A percentile compares a stretch with the other conserved stretches of the same genome.
phyloP scores from a whole-genome alignment of 1,140 invertebrate species.

The Lerema accius region DNA sequence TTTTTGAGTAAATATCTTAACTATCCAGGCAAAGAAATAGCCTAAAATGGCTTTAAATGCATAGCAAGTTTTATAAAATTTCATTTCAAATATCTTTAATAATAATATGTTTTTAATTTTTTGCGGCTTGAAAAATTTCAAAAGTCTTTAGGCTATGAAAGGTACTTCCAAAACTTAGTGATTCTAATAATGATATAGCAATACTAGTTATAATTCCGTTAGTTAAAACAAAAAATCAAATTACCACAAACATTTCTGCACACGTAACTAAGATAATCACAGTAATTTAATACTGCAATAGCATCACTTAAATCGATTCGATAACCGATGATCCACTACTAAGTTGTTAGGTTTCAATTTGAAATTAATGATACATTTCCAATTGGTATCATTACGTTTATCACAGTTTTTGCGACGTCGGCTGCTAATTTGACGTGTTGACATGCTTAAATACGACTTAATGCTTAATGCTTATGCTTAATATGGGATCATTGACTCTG shows the following conservation, averaged over 20 bases:
- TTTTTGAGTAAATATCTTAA: too few species aligned
- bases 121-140: too few species aligned
- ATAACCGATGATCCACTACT: constrained; percentile 22
- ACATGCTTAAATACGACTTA: constrained; percentile 24
- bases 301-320: constrained; percentile 17
- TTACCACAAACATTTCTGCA: constrained; percentile 6
- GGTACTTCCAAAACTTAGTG: too few species aligned
- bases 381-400: constrained; percentile 27
- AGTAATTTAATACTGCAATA: constrained; percentile 7
- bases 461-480: too few species aligned
- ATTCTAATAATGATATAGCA: too few species aligned
- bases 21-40: too few species aligned
- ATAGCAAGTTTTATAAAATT: too few species aligned
- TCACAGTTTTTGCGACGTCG: constrained; percentile 29
- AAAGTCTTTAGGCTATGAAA: too few species aligned
- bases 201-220: too few species aligned
- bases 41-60: too few species aligned
- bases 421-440: constrained; percentile 34
- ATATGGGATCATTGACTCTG: constrained; percentile 21
- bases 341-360: constrained; percentile 28
- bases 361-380: constrained; percentile 24
- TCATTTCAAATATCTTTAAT: too few species aligned
- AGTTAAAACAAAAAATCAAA: neutral
- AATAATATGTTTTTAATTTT: too few species aligned
- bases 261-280: neutral